A percentile compares a stretch with the other conserved stretches of the same genome.
phyloP scores from a whole-genome alignment of 2,113 vertebrate genomes.

The Semnornis frantzii region DNA sequence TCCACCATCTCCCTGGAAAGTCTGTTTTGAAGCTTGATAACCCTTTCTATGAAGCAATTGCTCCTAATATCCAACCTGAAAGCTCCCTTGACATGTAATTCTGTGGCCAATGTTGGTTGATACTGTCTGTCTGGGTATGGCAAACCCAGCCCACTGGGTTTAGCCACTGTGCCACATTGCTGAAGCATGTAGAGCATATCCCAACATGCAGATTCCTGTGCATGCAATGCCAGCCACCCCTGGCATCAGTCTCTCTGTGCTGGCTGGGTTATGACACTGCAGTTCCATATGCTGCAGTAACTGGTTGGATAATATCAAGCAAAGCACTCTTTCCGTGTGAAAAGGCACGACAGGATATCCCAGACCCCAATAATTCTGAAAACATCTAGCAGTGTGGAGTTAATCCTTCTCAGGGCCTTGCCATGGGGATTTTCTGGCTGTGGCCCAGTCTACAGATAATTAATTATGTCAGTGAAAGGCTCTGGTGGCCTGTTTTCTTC shows the following conservation, averaged over 20 bases:
- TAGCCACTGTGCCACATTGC: constrained; percentile 37
- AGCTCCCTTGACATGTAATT: too few species aligned
- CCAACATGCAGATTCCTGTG: constrained; percentile 21
- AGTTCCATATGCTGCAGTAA: constrained; percentile 41
- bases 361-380: constrained; percentile 62
- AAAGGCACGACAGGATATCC: constrained; percentile 35
- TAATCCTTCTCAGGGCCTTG: constrained; percentile 71
- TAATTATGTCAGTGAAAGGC: constrained; percentile 84
- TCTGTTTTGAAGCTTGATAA: too few species aligned
- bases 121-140: background rate
- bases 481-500: constrained; percentile 80
- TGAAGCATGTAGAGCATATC: constrained; percentile 40
- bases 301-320: constrained; percentile 30
- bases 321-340: constrained; percentile 65
- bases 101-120: background rate
- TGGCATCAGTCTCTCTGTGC: background rate
- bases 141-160: constrained; percentile 14
- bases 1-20: too few species aligned
- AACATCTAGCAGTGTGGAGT: constrained; percentile 71
- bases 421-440: constrained; percentile 77
- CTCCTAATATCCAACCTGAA: too few species aligned
- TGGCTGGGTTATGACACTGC: constrained; percentile 30
- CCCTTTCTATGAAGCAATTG: too few species aligned
- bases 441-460: constrained; percentile 81
- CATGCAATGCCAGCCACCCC: constrained; percentile 51